Base-by-base conservation (phyloP, 2,888 invertebrate genomes). In the Biston betularia region DNA sequence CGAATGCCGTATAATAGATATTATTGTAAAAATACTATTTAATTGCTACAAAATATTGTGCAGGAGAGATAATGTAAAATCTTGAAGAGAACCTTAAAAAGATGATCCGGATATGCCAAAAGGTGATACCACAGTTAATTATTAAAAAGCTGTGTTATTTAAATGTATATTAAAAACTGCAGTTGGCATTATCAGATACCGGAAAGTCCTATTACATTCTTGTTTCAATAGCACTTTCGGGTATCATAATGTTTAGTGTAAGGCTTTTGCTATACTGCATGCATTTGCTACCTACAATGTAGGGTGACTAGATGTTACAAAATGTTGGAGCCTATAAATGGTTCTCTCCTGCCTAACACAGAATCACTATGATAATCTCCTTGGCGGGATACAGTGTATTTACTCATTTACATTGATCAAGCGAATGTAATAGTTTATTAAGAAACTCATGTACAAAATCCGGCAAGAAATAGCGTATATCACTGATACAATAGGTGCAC, bases 361-460 rank as follows among this genome's bases (percentile, higher is more conserved):
- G 40, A 61, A 68, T 54, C 38, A 48, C 52, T 38, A 61, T 48
- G 53, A 83, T 83, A 86, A 89, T 87, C 86, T 86, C 86, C 83
- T 83, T 83, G 86, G 85, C 82, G 82, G 83, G 83, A 82, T 76
- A 84, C 76, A 72, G 81, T 82, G 81, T 84, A 83, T 85, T 83
- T 81, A 87, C 79, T 81, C 87, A 84, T 86, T 84, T 87, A 90
- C 87, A 89, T 82, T 80, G 83, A 89, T 78, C 84, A 90, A 90
- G 90, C 89, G 79, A 82, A 79, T 82, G 79, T 77, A 79, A 76
- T 81, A 79, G 73, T 80, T 73, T 77, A 62, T 75, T 81, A 79
- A 70, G 74, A 75, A 77, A 78, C 74, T 72, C 74, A 79, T 81
- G 68, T 70, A 76, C 75, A 74, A 73, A 73, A 42, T 15, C 45